phyloP scores from a whole-genome alignment of 2,888 invertebrate genomes.

The Latrodectus elegans region DNA sequence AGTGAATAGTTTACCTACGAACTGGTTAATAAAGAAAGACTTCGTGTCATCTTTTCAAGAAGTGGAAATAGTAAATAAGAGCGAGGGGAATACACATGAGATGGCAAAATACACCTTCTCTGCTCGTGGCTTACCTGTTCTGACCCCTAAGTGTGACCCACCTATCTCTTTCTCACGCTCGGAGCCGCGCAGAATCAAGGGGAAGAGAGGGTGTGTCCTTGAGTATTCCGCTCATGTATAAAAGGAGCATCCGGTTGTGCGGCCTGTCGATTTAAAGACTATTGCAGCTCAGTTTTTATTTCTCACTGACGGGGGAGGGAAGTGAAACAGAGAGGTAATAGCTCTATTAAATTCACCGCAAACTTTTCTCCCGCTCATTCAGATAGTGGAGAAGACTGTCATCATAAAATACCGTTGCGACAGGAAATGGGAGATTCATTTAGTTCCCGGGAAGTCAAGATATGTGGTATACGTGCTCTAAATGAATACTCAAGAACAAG shows the following conservation, averaged over 20 bases:
- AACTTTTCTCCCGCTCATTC: too few relatives aligned
- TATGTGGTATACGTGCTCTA: too few relatives aligned
- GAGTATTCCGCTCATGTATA: conserved; percentile 27
- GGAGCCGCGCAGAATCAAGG: conserved; percentile 28
- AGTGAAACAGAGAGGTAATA: conserved; percentile 11
- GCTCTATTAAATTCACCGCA: conserved; percentile 29
- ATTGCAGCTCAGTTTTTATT: conserved; percentile 7
- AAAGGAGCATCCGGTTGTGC: conserved; percentile 46
- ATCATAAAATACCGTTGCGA: too few relatives aligned
- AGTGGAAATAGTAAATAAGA: too few relatives aligned
- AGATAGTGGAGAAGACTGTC: too few relatives aligned
- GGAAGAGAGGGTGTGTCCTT: conserved; percentile 36
- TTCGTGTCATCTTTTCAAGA: too few relatives aligned
- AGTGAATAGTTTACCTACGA: too few relatives aligned
- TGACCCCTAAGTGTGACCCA: conserved; percentile 55
- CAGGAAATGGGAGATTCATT: too few relatives aligned
- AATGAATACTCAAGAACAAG: too few relatives aligned
- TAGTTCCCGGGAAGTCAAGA: too few relatives aligned
- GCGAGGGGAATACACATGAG: too few relatives aligned
- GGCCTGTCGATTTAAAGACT: neutral
- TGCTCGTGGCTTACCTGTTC: conserved; percentile 54
- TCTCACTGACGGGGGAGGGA: neutral
- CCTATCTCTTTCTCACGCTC: conserved; percentile 64
- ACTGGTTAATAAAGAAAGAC: too few relatives aligned
- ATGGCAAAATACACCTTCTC: neutral